These are phyloP conservation scores for Alces alces DNA, from an alignment of 2,113 vertebrate genomes.

Conservation along the genomic window DNA sequence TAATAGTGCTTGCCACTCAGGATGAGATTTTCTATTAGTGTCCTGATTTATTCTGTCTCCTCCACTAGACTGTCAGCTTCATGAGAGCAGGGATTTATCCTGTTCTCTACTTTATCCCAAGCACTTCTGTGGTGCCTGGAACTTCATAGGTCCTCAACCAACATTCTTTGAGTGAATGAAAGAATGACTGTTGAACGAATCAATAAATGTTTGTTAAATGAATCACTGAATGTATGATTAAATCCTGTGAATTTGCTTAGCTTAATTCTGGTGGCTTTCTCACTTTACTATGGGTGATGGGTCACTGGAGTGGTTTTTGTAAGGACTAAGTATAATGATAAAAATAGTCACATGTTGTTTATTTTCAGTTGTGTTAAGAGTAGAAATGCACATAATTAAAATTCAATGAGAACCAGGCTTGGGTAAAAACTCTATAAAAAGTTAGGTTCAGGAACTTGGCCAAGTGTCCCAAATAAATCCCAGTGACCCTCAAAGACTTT, in stretches of 20 bases:
- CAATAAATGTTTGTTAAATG: not conserved
- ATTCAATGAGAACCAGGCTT: constrained; percentile 38
- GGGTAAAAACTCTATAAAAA: constrained; percentile 35
- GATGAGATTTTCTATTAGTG: not conserved
- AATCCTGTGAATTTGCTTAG: not conserved
- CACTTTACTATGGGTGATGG: not conserved
- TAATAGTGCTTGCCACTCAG: not conserved
- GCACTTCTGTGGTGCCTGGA: not conserved
- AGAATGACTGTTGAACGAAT: not conserved
- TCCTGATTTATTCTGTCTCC: not conserved
- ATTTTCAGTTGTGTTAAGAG: constrained; percentile 3
- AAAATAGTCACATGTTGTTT: not conserved
- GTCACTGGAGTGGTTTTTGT: not conserved
- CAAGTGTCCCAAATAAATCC: not conserved
- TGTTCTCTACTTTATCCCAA: not conserved
- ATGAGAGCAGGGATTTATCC: not conserved
- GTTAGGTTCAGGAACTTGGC: not conserved
- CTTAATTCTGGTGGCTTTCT: not conserved
- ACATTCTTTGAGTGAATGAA: not conserved
- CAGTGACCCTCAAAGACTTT: not conserved
- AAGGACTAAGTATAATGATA: not conserved
- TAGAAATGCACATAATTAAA: constrained; percentile 10
- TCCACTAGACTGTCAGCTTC: not conserved
- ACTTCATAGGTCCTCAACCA: not conserved
- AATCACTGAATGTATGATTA: not conserved